Evolutionary conservation across 2,888 invertebrate species (phyloP).

Genomic region (Fabriciana adippe): DNA sequence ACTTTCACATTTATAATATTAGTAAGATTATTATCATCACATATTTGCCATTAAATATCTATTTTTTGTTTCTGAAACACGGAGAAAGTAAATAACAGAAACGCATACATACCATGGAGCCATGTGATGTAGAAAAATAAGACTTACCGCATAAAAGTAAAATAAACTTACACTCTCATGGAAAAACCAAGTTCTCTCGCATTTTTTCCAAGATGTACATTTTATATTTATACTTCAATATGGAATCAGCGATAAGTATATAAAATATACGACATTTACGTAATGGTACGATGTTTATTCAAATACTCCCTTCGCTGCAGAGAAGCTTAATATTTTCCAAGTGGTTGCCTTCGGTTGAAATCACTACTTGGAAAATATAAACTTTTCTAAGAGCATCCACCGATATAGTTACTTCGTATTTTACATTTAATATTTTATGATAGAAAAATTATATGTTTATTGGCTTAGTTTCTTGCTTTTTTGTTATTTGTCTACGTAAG

Average conservation of each 20-base stretch:
- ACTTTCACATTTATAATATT: too few relatives aligned
- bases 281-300: slow-evolving; percentile 18
- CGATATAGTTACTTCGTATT: background rate
- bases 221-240: slow-evolving; percentile 3
- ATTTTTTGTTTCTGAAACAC: too few relatives aligned
- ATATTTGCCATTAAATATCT: too few relatives aligned
- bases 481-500: background rate
- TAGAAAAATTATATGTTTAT: background rate
- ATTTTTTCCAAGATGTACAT: background rate
- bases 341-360: slow-evolving; percentile 17
- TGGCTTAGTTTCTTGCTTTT: background rate
- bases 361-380: slow-evolving; percentile 18
- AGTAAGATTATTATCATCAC: too few relatives aligned
- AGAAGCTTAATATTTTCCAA: slow-evolving; percentile 24
- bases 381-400: slow-evolving; percentile 16
- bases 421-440: slow-evolving; percentile 3
- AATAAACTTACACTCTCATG: background rate
- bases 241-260: slow-evolving; percentile 12
- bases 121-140: too few relatives aligned
- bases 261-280: slow-evolving; percentile 11
- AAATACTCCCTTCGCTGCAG: slow-evolving; percentile 18
- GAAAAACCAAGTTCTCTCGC: background rate
- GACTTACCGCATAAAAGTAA: background rate
- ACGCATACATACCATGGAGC: too few relatives aligned
- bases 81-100: too few relatives aligned